Evolutionary conservation across 2,113 vertebrate species (phyloP).

Genomic region (Cynocephalus volans): DNA sequence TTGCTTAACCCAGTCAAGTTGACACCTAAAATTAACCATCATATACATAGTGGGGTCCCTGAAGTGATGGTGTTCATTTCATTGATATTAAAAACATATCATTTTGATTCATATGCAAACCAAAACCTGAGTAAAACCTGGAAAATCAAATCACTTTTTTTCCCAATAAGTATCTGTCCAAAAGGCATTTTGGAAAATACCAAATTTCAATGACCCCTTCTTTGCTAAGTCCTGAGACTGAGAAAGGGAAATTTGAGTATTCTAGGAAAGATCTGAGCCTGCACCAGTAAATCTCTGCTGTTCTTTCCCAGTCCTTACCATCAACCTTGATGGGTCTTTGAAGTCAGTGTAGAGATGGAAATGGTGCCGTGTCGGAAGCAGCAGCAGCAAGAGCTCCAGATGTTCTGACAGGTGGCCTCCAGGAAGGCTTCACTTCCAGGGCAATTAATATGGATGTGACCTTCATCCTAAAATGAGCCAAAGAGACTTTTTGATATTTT

Average conservation of each 20-base stretch:
- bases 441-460: constrained; percentile 84
- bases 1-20: not conserved
- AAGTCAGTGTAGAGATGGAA: constrained; percentile 67
- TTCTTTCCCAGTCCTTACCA: constrained; percentile 34
- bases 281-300: not conserved
- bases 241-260: constrained; percentile 29
- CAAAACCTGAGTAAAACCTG: not conserved
- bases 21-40: not conserved
- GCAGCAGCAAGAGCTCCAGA: constrained; percentile 72
- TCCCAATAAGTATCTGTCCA: not conserved
- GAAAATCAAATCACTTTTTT: constrained; percentile 12
- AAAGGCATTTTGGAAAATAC: not conserved
- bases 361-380: not conserved
- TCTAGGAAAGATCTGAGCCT: not conserved
- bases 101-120: not conserved
- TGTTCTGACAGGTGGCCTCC: constrained; percentile 83
- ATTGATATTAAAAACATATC: constrained; percentile 41
- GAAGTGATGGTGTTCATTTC: not conserved
- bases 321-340: constrained; percentile 77
- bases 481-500: constrained; percentile 76
- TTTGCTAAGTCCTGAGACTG: not conserved
- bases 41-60: not conserved
- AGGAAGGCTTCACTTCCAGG: constrained; percentile 68
- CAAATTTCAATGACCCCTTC: constrained; percentile 38
- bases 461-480: constrained; percentile 81